phyloP scores from a whole-genome alignment of 1,140 invertebrate genomes.

The Drosophila virilis region DNA sequence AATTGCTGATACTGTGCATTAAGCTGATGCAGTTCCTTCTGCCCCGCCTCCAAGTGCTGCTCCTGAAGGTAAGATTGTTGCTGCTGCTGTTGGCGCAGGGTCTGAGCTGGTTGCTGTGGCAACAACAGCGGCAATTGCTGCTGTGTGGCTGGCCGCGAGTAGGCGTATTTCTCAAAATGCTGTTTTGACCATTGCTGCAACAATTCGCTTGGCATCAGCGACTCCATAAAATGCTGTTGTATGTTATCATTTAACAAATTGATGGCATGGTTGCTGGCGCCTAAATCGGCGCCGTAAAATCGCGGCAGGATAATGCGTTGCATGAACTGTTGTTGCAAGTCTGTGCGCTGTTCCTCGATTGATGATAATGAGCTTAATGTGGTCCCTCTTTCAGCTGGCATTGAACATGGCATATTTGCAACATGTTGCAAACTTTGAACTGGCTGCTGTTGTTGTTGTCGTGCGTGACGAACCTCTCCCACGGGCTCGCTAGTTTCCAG shows the following conservation, averaged over 20 bases:
- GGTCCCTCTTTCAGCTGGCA: not conserved
- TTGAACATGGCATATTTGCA: not conserved
- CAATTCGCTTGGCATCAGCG: not conserved
- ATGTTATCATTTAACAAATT: conserved; percentile 31
- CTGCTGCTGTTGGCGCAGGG: conserved; percentile 16
- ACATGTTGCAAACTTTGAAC: not conserved
- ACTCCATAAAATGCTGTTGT: conserved; percentile 7
- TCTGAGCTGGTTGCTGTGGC: not conserved
- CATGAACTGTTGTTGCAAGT: conserved; percentile 18
- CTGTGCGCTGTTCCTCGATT: not conserved
- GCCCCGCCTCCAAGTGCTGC: conserved; percentile 17
- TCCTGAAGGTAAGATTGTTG: conserved; percentile 27
- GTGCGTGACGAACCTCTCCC: not conserved
- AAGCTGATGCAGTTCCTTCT: conserved; percentile 49
- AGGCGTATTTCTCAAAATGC: conserved; percentile 7
- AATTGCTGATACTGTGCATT: conserved; percentile 42
- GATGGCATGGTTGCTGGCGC: conserved; percentile 22
- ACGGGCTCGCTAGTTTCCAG: too few species aligned
- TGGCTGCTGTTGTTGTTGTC: conserved; percentile 5
- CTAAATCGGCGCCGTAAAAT: not conserved
- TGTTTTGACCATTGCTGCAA: conserved; percentile 20
- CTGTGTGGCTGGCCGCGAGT: not conserved
- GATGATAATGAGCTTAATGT: not conserved
- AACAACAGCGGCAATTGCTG: not conserved
- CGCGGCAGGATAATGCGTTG: conserved; percentile 43